A percentile compares a stretch with the other conserved stretches of the same genome.
phyloP scores from a whole-genome alignment of 2,888 invertebrate species.

The Ectropis crepuscularia region DNA sequence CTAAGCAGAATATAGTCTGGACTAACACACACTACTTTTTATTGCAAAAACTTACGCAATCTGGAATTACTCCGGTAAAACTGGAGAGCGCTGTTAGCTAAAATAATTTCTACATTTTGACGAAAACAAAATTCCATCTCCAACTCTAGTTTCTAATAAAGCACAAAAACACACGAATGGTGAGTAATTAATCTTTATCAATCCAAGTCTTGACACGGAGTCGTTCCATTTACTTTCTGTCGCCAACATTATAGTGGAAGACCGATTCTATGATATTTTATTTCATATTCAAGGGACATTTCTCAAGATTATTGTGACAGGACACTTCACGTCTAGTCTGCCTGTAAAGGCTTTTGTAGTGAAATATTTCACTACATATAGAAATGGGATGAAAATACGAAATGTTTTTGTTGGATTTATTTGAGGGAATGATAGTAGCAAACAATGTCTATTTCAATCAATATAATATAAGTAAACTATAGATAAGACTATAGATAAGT shows the following conservation, averaged over 20 bases:
- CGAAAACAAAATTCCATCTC: no score
- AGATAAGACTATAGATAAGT: no score
- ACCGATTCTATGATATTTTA: constrained; percentile 20
- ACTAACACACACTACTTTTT: no score
- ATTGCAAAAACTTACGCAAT: no score
- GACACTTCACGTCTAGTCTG: constrained; percentile 18
- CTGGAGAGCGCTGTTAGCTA: no score
- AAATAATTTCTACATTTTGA: no score
- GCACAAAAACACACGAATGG: neutral
- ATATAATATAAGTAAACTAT: no score
- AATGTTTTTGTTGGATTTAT: neutral
- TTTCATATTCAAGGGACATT: constrained; percentile 23
- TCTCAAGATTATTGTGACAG: constrained; percentile 39
- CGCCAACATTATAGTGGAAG: constrained; percentile 10
- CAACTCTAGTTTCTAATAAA: no score
- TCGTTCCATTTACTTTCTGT: constrained; percentile 1
- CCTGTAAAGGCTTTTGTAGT: neutral
- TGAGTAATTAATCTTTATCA: constrained; percentile 7
- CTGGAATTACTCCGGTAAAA: no score
- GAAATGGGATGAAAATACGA: neutral
- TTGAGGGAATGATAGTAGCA: no score
- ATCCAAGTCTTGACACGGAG: constrained; percentile 10
- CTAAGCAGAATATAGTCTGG: no score
- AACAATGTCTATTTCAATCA: no score
- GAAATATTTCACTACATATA: neutral